These are phyloP conservation scores for Anorthoa munda DNA, from an alignment of 2,888 invertebrate genomes.

Conservation along the genomic window DNA sequence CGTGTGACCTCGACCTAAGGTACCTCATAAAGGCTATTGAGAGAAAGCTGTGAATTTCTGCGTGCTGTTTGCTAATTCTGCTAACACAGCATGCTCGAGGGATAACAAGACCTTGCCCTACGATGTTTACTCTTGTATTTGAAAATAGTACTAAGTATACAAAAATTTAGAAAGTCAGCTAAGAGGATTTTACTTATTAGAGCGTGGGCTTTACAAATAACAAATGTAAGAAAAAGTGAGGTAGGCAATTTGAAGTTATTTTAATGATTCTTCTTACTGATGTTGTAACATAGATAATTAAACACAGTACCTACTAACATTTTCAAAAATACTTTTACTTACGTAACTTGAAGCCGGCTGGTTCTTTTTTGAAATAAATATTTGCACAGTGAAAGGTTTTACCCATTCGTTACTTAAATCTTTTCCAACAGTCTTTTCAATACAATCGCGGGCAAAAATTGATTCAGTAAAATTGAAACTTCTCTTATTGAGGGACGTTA, in stretches of 20 bases:
- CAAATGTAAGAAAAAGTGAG: slow-evolving; percentile 1
- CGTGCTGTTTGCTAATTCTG: slow-evolving; percentile 37
- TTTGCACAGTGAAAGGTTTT: neutral
- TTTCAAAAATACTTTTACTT: slow-evolving; percentile 12
- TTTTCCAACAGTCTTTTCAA: neutral
- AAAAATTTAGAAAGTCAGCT: slow-evolving; percentile 57
- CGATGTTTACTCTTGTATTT: slow-evolving; percentile 26
- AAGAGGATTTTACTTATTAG: slow-evolving; percentile 44
- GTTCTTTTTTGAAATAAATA: slow-evolving; percentile 12
- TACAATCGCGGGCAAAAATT: neutral
- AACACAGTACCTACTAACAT: neutral
- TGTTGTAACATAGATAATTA: slow-evolving; percentile 9
- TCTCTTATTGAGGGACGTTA: neutral
- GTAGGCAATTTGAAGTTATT: slow-evolving; percentile 9
- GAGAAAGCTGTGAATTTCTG: slow-evolving; percentile 63
- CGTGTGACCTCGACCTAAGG: slow-evolving; percentile 33
- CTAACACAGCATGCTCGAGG: slow-evolving; percentile 32
- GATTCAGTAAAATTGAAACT: neutral
- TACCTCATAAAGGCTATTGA: slow-evolving; percentile 11
- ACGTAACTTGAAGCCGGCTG: neutral
- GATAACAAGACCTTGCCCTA: slow-evolving; percentile 39
- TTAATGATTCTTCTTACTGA: slow-evolving; percentile 8
- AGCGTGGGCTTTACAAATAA: slow-evolving; percentile 43
- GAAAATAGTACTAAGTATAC: slow-evolving; percentile 24
- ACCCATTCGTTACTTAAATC: neutral